Conservation (phyloP, 2,888 invertebrate species). For the Parnassius glacialis region DNA sequence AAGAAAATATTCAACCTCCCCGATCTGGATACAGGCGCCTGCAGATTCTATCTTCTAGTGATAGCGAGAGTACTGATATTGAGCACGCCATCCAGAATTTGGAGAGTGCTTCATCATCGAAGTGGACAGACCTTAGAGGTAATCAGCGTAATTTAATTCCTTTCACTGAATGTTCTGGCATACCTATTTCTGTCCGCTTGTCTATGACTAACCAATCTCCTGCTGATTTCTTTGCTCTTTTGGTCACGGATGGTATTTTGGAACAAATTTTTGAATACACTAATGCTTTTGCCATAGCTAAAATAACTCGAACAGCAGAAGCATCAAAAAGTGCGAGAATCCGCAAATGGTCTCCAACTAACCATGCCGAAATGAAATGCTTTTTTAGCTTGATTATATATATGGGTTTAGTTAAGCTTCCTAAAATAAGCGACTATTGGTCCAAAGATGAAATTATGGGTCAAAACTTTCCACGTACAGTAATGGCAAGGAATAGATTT, state of each 20-base stretch:
- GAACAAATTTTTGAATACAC: conserved; percentile 33
- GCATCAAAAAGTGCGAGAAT: conserved; percentile 32
- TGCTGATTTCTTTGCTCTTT: conserved; percentile 33
- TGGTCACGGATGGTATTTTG: conserved; percentile 32
- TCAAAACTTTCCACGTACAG: no score
- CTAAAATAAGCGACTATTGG: no score
- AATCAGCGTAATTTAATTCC: no score
- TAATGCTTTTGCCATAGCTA: conserved; percentile 33
- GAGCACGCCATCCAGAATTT: no score
- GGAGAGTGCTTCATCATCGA: no score
- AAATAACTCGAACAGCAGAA: conserved; percentile 29
- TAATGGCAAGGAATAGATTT: no score
- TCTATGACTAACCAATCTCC: conserved; percentile 30
- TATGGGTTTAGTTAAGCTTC: conserved; percentile 38
- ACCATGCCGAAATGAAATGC: conserved; percentile 29
- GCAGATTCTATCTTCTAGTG: conserved; percentile 31
- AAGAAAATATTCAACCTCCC: no score
- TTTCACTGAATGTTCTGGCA: conserved; percentile 27
- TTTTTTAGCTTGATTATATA: conserved; percentile 30
- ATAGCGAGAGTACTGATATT: conserved; percentile 1
- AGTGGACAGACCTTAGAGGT: no score
- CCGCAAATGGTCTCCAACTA: conserved; percentile 29
- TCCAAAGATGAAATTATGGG: no score
- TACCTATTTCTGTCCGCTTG: conserved; percentile 30
- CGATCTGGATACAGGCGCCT: no score